A percentile compares a stretch with the other conserved stretches of the same genome.
Evolutionary conservation across 1,140 invertebrate species (phyloP).

Genomic region (Drosophila biarmipes): DNA sequence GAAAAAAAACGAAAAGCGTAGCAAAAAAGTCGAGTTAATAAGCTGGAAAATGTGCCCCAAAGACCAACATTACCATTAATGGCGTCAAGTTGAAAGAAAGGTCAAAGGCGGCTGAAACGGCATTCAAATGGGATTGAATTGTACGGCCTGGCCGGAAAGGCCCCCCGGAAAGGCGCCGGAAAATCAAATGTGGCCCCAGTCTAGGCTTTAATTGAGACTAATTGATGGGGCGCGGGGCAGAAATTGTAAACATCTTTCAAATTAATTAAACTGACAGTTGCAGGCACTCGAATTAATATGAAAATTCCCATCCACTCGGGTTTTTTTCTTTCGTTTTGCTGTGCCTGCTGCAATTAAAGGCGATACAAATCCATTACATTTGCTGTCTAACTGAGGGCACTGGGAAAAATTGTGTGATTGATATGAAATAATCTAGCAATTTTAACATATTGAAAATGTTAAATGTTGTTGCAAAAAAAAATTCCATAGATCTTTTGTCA

Average conservation of each 20-base stretch:
- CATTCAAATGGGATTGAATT: slow-evolving; percentile 1
- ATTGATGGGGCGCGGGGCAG: slow-evolving; percentile 14
- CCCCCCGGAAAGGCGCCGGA: slow-evolving; percentile 6
- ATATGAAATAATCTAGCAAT: background rate
- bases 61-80: slow-evolving; percentile 64
- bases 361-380: slow-evolving; percentile 10
- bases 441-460: too few relatives aligned
- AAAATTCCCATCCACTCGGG: slow-evolving; percentile 1
- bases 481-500: too few relatives aligned
- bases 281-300: slow-evolving; percentile 36
- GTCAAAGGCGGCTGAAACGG: slow-evolving; percentile 14
- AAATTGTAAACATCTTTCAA: slow-evolving; percentile 53
- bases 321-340: background rate
- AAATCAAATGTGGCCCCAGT: slow-evolving; percentile 20
- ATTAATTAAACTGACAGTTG: slow-evolving; percentile 49
- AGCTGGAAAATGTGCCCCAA: slow-evolving; percentile 68
- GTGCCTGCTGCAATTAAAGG: background rate
- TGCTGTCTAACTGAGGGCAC: background rate
- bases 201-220: slow-evolving; percentile 39
- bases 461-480: too few relatives aligned
- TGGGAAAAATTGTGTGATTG: background rate
- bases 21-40: slow-evolving; percentile 64
- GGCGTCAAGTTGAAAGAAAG: slow-evolving; percentile 45
- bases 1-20: slow-evolving; percentile 12
- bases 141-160: background rate